Conservation (phyloP, 2,797 vertebrate species). For the Streptopelia turtur region DNA sequence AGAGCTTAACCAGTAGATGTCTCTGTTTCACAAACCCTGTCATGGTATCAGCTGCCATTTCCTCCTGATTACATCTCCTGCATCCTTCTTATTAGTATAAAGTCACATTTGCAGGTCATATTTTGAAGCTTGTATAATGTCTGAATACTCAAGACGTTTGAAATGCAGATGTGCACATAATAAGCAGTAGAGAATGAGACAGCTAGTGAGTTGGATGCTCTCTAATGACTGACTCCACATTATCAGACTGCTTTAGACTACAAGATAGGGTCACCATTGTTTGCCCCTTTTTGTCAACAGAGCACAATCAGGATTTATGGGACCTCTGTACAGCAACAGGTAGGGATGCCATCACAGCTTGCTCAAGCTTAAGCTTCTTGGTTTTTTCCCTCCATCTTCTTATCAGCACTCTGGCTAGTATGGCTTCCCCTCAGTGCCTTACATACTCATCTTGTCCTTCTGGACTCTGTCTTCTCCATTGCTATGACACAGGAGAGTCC, state of each 20-base stretch:
- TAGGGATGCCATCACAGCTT: background rate
- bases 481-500: too few relatives aligned
- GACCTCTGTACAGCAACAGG: background rate
- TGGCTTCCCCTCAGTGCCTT: background rate
- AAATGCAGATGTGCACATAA: background rate
- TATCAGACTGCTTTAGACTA: background rate
- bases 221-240: background rate
- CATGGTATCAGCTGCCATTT: background rate
- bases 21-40: slow-evolving; percentile 69
- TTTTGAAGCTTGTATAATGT: background rate
- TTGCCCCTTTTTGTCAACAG: background rate
- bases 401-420: background rate
- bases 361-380: background rate
- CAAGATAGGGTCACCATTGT: background rate
- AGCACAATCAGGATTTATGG: background rate
- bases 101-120: background rate
- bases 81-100: background rate
- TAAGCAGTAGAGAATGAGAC: background rate
- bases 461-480: background rate
- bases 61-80: background rate
- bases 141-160: background rate
- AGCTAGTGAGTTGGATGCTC: background rate
- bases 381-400: background rate
- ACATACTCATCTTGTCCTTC: background rate
- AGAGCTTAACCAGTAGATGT: slow-evolving; percentile 69